Evolutionary conservation across 1,140 invertebrate species (phyloP).

Genomic region (Heliconius nattereri): DNA sequence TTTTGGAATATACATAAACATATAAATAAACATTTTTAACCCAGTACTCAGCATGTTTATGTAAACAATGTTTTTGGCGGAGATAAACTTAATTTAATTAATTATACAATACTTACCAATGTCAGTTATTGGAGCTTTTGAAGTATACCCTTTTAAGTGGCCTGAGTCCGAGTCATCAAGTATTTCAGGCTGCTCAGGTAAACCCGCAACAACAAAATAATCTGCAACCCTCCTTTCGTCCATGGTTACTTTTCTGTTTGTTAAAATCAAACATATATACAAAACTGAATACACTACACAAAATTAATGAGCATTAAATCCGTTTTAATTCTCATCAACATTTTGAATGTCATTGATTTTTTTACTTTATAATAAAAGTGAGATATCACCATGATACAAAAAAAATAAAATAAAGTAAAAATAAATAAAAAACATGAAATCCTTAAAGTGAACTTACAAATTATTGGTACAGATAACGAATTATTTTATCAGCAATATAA

Average conservation of each 20-base stretch:
- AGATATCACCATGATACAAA: constrained; percentile 33
- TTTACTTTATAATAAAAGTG: neutral
- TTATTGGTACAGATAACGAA: constrained; percentile 44
- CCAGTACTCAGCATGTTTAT: neutral
- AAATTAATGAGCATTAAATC: neutral
- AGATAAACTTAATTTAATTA: neutral
- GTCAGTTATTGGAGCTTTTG: constrained; percentile 96
- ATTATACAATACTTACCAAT: constrained; percentile 74
- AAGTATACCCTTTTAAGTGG: constrained; percentile 86
- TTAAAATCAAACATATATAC: constrained; percentile 32
- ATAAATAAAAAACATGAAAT: constrained; percentile 53
- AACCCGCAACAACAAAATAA: constrained; percentile 98
- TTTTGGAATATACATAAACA: neutral
- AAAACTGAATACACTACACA: neutral
- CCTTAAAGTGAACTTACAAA: constrained; percentile 60
- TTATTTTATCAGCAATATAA: constrained; percentile 26
- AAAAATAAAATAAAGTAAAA: constrained; percentile 45
- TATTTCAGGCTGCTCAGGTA: constrained; percentile 90
- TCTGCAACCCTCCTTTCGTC: constrained; percentile 92
- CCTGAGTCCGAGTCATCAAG: constrained; percentile 92
- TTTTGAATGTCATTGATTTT: neutral
- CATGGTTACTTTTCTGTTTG: constrained; percentile 79
- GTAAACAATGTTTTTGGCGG: neutral
- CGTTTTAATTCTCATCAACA: neutral
- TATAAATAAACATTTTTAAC: neutral